phyloP scores from a whole-genome alignment of 1,140 invertebrate species.

The Latrodectus geometricus region DNA sequence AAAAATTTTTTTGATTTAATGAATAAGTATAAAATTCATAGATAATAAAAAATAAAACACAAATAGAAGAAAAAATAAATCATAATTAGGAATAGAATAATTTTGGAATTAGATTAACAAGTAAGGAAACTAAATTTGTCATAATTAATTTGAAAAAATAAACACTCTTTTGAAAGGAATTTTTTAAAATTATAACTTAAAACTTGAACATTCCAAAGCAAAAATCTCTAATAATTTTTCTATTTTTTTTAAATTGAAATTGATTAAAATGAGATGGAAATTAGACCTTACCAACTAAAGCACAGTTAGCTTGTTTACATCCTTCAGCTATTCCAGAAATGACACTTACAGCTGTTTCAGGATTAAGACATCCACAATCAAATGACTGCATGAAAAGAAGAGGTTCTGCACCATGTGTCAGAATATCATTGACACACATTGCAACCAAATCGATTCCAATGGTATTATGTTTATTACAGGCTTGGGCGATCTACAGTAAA shows the following conservation, averaged over 20 bases:
- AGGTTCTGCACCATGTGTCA: constrained; percentile 94
- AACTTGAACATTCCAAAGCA: no score
- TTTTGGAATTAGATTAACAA: no score
- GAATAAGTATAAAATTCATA: no score
- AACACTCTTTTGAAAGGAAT: no score
- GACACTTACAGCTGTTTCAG: constrained; percentile 80
- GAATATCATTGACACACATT: constrained; percentile 97
- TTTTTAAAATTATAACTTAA: no score
- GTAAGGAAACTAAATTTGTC: no score
- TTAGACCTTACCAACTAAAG: constrained; percentile 79
- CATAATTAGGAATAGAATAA: no score
- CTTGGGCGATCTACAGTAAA: constrained; percentile 81
- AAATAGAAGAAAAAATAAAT: no score
- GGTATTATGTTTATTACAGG: constrained; percentile 81
- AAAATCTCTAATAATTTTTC: no score
- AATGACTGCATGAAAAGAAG: constrained; percentile 97
- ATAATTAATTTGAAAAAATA: no score
- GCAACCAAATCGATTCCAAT: constrained; percentile 97
- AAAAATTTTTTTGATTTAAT: no score
- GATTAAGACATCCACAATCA: constrained; percentile 87
- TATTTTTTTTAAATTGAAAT: neutral
- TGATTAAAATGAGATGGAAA: neutral
- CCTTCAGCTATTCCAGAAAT: constrained; percentile 88
- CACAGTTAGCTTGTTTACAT: constrained; percentile 86
- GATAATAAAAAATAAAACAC: no score